Percentiles rank a stretch among this genome's conserved stretches.
Evolutionary conservation across 2,113 vertebrate species (phyloP).

Genomic region (Halcyon senegalensis): DNA sequence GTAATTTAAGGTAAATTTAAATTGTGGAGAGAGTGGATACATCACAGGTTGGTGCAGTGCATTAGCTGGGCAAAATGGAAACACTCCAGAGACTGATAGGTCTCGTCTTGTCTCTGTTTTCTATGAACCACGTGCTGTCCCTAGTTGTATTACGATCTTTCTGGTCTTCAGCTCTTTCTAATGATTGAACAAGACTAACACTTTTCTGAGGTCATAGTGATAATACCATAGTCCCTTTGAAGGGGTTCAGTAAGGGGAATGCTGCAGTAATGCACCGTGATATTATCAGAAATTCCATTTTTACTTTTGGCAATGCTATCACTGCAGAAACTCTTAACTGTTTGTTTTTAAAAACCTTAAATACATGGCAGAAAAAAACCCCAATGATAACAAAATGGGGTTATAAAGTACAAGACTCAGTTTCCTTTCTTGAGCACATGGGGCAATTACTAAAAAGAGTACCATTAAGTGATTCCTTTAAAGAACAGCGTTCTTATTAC

Average conservation of each 20-base stretch:
- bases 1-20: background rate
- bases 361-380: background rate
- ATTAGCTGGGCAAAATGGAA: background rate
- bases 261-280: background rate
- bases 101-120: background rate
- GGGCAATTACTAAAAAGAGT: background rate
- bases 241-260: background rate
- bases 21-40: background rate
- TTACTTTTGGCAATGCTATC: background rate
- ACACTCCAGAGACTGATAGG: background rate
- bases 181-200: constrained; percentile 29
- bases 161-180: constrained; percentile 29
- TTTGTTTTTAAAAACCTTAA: background rate
- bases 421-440: background rate
- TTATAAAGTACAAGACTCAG: background rate
- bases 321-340: background rate
- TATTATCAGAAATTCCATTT: background rate
- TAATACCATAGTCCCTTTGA: constrained; percentile 49
- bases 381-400: background rate
- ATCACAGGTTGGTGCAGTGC: background rate
- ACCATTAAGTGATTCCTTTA: background rate
- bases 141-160: background rate
- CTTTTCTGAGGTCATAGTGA: constrained; percentile 30
- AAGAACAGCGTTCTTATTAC: background rate
- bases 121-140: background rate